These are phyloP conservation scores for Amphipyra berbera DNA, from an alignment of 2,888 invertebrate species.

Conservation along the genomic window DNA sequence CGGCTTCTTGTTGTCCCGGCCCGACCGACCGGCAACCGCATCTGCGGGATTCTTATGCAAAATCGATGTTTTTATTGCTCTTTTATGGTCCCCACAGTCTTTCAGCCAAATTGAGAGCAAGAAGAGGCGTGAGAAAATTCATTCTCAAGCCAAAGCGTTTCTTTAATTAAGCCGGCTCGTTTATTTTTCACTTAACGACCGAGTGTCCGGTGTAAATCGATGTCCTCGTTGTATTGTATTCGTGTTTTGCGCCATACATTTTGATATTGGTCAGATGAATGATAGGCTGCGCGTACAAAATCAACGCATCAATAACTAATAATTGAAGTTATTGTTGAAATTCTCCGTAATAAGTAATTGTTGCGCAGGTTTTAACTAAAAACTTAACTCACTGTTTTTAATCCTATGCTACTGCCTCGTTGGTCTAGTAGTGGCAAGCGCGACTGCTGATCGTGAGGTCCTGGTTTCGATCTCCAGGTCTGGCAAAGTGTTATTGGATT, in stretches of 20 bases:
- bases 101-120: constrained; percentile 75
- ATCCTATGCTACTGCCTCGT: no score
- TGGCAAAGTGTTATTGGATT: no score
- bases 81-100: constrained; percentile 73
- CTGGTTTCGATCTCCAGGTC: no score
- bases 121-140: constrained; percentile 73
- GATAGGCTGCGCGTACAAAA: background rate
- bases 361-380: background rate
- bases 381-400: background rate
- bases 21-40: constrained; percentile 61
- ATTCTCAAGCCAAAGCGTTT: constrained; percentile 76
- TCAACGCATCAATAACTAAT: background rate
- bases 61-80: constrained; percentile 79
- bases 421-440: no score
- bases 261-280: constrained; percentile 6
- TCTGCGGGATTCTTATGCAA: constrained; percentile 75
- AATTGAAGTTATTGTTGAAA: background rate
- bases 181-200: constrained; percentile 75
- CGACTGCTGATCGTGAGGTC: no score
- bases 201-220: constrained; percentile 58
- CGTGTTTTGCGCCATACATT: constrained; percentile 16
- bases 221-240: constrained; percentile 16
- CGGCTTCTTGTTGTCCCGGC: constrained; percentile 47
- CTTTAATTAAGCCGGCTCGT: constrained; percentile 76
- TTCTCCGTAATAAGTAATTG: background rate